Conservation (phyloP, 2,797 vertebrate species). For the Mycteria americana region DNA sequence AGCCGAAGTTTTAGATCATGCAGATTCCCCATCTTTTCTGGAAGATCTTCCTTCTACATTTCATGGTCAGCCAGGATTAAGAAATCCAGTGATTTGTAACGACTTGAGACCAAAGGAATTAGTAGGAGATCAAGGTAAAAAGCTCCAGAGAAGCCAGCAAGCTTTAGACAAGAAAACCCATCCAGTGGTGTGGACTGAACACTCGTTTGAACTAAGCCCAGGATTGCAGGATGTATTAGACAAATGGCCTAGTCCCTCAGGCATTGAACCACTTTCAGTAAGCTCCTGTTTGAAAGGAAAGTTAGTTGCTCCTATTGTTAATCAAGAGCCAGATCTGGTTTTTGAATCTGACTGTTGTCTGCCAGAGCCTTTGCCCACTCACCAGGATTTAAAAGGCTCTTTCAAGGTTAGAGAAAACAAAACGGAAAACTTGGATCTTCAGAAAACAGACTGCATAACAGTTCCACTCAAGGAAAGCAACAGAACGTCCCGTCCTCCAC, state of each 20-base stretch:
- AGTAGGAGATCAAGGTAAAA: constrained; percentile 18
- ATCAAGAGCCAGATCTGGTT: constrained; percentile 4
- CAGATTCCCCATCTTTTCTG: neutral
- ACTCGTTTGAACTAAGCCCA: constrained; percentile 81
- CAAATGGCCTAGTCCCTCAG: constrained; percentile 82
- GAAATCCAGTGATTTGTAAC: neutral
- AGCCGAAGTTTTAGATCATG: constrained; percentile 73
- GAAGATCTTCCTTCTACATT: neutral
- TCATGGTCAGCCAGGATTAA: neutral
- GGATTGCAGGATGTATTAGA: constrained; percentile 89
- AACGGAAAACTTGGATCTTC: neutral
- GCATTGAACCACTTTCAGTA: constrained; percentile 20
- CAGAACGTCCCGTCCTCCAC: constrained; percentile 46
- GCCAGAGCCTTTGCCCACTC: neutral
- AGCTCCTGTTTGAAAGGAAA: constrained; percentile 10
- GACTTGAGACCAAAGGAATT: neutral
- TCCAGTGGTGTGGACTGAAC: constrained; percentile 52
- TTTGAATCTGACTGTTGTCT: neutral
- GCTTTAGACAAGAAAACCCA: neutral
- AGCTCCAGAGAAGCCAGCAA: constrained; percentile 7
- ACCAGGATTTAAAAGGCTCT: constrained; percentile 23
- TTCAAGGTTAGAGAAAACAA: neutral
- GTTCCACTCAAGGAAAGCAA: neutral
- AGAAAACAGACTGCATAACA: neutral
- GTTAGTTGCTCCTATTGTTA: constrained; percentile 43